Conservation (phyloP, 1,140 invertebrate species). For the Dufourea novaeangliae region DNA sequence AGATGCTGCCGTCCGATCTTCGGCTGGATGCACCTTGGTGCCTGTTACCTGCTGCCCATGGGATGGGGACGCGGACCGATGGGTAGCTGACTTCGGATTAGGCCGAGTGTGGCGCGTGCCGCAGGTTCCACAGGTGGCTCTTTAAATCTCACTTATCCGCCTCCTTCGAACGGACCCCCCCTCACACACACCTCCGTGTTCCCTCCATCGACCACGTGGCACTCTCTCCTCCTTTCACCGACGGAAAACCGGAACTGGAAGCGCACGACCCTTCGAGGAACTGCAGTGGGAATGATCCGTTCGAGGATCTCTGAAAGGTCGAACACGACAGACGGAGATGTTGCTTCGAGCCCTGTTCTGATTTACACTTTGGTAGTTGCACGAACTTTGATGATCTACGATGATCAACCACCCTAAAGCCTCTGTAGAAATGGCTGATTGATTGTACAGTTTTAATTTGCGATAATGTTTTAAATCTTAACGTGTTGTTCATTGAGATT, state of each 20-base stretch:
- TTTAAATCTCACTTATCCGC: slow-evolving; percentile 66
- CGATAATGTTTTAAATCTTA: too few relatives aligned
- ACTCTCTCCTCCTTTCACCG: slow-evolving; percentile 21
- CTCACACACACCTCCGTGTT: slow-evolving; percentile 29
- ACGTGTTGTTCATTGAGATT: too few relatives aligned
- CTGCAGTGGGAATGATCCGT: not conserved
- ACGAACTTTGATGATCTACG: too few relatives aligned
- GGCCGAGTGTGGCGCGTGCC: slow-evolving; percentile 63
- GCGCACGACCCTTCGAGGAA: not conserved
- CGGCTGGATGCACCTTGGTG: slow-evolving; percentile 63
- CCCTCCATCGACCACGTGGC: slow-evolving; percentile 1
- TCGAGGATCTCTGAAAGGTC: not conserved
- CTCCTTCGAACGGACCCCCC: slow-evolving; percentile 35
- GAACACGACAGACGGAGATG: not conserved
- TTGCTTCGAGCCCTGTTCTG: not conserved
- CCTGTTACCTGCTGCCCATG: slow-evolving; percentile 68
- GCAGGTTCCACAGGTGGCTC: slow-evolving; percentile 62
- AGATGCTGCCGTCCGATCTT: slow-evolving; percentile 64
- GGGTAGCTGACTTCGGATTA: slow-evolving; percentile 68
- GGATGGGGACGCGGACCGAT: slow-evolving; percentile 58
- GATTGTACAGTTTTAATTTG: too few relatives aligned
- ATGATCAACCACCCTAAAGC: too few relatives aligned
- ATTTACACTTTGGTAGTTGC: not conserved
- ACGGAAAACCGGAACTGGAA: slow-evolving; percentile 41
- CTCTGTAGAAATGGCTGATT: too few relatives aligned